A percentile compares a stretch with the other conserved stretches of the same genome.
Evolutionary conservation across 2,888 invertebrate species (phyloP).

Genomic region (Adineta ricciae): DNA sequence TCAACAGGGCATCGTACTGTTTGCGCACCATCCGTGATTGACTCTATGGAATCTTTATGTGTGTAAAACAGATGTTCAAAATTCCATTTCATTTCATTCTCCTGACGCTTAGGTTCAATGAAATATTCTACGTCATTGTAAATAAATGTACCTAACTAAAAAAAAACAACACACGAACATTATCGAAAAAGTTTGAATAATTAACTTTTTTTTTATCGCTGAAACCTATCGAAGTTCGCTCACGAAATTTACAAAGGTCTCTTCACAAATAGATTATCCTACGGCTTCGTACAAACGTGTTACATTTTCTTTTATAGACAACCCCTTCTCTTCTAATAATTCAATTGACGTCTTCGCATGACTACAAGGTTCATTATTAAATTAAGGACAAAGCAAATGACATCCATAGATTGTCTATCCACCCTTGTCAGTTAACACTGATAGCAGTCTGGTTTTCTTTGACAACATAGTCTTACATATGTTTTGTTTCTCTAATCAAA

Average conservation of each 20-base stretch:
- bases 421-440: neutral
- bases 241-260: neutral
- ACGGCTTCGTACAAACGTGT: neutral
- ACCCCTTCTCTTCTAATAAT: too few relatives aligned
- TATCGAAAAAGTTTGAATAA: too few relatives aligned
- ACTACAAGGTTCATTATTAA: neutral
- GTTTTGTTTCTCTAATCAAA: neutral
- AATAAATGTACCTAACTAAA: neutral
- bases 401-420: neutral
- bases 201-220: too few relatives aligned
- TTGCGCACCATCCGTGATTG: neutral
- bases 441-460: neutral
- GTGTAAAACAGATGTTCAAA: constrained; percentile 14
- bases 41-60: neutral
- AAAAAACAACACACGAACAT: neutral
- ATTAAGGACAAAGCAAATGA: neutral
- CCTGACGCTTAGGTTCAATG: neutral
- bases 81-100: constrained; percentile 10
- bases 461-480: neutral
- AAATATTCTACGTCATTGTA: constrained; percentile 5
- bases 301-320: too few relatives aligned
- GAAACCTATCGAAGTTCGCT: neutral
- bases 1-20: neutral
- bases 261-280: neutral
- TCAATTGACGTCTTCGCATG: neutral